Base-by-base conservation (phyloP, 2,888 invertebrate species). In the Epinotia bilunana region DNA sequence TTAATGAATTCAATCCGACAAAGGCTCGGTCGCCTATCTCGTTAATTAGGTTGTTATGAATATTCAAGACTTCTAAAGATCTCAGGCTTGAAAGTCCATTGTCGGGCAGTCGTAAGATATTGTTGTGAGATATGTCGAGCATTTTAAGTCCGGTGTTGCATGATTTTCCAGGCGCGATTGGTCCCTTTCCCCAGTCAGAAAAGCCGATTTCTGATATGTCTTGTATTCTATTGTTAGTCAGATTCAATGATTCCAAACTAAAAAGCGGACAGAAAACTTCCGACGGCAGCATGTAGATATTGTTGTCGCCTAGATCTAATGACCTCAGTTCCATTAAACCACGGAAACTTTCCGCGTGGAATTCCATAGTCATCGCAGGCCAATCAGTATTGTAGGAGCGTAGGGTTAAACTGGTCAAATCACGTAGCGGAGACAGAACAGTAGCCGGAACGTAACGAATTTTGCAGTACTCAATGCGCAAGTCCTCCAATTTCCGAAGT, bases 281-380 rank as follows among this genome's bases (percentile, higher is more conserved):
- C 62, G 95, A 94, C 16, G 97, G 97, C 78, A 97, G 89, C 83
- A 95, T 96, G 95, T 97, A 97, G 83, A 97, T 96, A 87, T 97
- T 97, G 88, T 97, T 97, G 84, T 96, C 96, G 63, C 96, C 96
- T 75, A 97, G 93, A 88, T 97, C 96, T 80, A 97, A 91, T 73
- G 95, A 93, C 74, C 96, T 94, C 68, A 97, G 93, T 86, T 96
- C 96, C 84, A 95, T 95, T 81, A 97, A 91, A 57, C 96, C 95
- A 79, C 96, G 94, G 80, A 97, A 95, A 86, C 97, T 96, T 87
- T 96, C 96, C 67, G 96, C 95, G 83, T 96, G 96, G 79, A 97
- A 94, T 85, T 97, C 97, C 96, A 97, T 96, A 79, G 96, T 96
- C 95, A 97, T 96, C 46, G 96, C 95, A 55, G 97, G 96, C 97